phyloP scores from a whole-genome alignment of 2,797 vertebrate species.

The Pristis pectinata region DNA sequence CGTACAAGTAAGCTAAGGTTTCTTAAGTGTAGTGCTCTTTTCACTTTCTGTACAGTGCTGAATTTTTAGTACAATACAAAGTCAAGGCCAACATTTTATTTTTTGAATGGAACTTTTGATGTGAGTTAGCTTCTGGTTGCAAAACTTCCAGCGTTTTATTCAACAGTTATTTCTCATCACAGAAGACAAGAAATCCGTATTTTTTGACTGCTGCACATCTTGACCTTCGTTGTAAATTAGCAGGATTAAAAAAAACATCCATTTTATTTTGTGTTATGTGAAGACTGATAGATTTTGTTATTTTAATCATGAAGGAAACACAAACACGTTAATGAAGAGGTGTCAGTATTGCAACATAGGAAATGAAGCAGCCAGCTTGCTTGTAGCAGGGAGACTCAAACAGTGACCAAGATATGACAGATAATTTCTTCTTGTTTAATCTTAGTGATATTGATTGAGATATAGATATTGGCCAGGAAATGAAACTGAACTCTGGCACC shows the following conservation, averaged over 20 bases:
- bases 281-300: neutral
- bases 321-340: neutral
- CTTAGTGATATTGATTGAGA: neutral
- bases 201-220: neutral
- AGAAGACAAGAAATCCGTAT: neutral
- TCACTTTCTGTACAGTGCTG: neutral
- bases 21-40: neutral
- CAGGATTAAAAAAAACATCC: neutral
- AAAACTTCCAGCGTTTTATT: neutral
- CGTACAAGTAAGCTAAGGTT: neutral
- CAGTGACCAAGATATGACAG: neutral
- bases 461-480: neutral
- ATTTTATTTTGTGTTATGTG: neutral
- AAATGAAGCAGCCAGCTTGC: neutral
- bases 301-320: neutral
- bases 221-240: neutral
- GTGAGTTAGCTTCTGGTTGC: neutral
- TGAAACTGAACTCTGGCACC: neutral
- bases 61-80: neutral
- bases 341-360: neutral
- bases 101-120: neutral
- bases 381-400: neutral
- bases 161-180: neutral
- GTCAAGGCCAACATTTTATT: conserved; percentile 3
- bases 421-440: neutral